These are phyloP conservation scores for Crax fasciolata DNA, from an alignment of 2,797 vertebrate species.

Conservation along the genomic window DNA sequence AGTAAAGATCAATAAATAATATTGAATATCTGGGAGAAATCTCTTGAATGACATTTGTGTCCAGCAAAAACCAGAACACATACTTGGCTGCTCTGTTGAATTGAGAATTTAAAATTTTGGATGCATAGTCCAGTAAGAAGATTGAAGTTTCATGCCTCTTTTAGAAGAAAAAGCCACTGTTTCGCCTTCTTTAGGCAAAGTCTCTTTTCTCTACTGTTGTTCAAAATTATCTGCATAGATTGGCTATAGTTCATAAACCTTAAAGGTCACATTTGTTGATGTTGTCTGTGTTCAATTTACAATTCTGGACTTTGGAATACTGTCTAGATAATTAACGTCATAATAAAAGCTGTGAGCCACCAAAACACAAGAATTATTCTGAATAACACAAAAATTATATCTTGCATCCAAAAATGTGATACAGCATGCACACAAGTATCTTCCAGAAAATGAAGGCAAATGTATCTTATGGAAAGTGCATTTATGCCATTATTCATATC, in stretches of 20 bases:
- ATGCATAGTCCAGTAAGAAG: neutral
- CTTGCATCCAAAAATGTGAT: neutral
- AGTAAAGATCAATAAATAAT: neutral
- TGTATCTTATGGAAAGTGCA: conserved; percentile 13
- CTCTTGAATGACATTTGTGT: neutral
- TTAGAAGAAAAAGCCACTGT: neutral
- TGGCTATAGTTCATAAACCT: neutral
- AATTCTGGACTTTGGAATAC: neutral
- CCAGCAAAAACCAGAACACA: neutral
- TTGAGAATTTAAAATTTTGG: neutral
- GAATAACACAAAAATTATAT: neutral
- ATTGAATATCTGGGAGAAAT: neutral
- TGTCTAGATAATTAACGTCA: neutral
- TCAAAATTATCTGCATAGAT: neutral
- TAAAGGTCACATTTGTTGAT: neutral
- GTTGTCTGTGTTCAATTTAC: neutral
- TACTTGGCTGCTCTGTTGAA: neutral
- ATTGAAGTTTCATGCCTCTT: neutral
- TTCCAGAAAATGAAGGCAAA: neutral
- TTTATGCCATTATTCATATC: neutral
- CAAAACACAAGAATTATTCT: neutral
- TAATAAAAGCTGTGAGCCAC: neutral
- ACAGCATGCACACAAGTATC: neutral
- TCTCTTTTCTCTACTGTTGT: neutral
- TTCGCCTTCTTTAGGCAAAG: neutral